Evolutionary conservation across 1,140 invertebrate species (phyloP), one percentile per base, ranked within the genome.

Genomic region (Bombyx mandarina): DNA sequence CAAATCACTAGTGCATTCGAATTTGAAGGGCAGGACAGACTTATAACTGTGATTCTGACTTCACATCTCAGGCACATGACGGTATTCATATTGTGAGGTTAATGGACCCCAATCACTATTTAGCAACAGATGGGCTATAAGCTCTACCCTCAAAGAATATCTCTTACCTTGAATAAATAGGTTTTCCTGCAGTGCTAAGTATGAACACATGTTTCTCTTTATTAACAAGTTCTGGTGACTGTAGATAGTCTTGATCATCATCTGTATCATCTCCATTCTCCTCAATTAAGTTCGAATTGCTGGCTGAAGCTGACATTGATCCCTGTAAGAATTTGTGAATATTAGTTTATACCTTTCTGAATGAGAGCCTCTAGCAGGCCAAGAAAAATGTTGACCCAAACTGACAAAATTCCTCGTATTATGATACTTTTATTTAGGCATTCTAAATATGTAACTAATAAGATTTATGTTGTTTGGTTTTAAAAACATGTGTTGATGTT

Each of bases 151-250:
- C 26, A 35, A 35, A 26, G 18, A 10, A 9, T 7, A 51, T 8
- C 42, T 51, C 50, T 54, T 89, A 96, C 91, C 97, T 92, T 42
- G 96, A 96, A 88, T 98, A 99, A 62, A 99, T 96, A 22, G 97
- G 97, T 88, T 99, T 99, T 8, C 97, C 97, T 12, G 97, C 95
- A 76, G 96, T 93, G 88, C 97, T 98, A 7, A 99, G 82, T 66
- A 99, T 94, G 86, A 99, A 98, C 45, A 99, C 91, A 88, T 99
- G 97, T 79, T 97, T 97, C 54, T 92, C 93, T 65, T 96, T 93
- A 2, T 91, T 90, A 48, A 94, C 90, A 93, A 97, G 96, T 51
- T 93, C 91, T 42, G 90, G 86, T 89, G 81, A 79, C 54, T 78
- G 78, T 51, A 86, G 62, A 62, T 89, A 88, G 65, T 86, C 81